Conservation (phyloP, 2,113 vertebrate genomes). For the Petroica traversi region DNA sequence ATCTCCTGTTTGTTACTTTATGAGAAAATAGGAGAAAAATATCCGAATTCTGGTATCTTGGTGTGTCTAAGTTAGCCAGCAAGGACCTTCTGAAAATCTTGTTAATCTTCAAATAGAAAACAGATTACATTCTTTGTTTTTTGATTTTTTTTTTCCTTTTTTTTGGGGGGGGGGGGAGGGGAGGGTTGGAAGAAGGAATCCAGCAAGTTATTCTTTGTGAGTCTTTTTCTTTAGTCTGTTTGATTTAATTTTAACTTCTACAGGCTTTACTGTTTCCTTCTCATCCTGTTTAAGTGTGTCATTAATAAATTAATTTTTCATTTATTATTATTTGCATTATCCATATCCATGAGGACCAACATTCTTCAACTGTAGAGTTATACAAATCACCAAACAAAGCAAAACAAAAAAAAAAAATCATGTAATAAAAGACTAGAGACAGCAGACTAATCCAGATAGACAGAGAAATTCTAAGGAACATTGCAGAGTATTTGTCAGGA, state of each 20-base stretch:
- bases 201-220: not conserved
- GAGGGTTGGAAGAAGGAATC: not conserved
- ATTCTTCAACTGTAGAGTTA: not conserved
- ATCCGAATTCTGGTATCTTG: not conserved
- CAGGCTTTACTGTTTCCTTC: not conserved
- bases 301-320: not conserved
- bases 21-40: not conserved
- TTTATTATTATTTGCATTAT: not conserved
- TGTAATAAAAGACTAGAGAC: not conserved
- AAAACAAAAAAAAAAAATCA: not conserved
- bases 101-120: not conserved
- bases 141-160: no score
- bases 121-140: not conserved
- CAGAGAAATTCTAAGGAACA: not conserved
- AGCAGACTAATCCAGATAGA: not conserved
- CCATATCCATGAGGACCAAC: not conserved
- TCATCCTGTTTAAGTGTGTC: not conserved
- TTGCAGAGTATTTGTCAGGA: not conserved
- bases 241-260: constrained; percentile 1
- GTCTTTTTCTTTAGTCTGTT: not conserved
- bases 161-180: no score
- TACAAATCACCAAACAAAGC: not conserved
- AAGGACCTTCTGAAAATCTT: not conserved
- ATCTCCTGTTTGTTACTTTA: not conserved
- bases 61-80: not conserved